These are phyloP conservation scores for Archegozetes longisetosus DNA, from an alignment of 1,140 invertebrate genomes.

Conservation along the genomic window DNA sequence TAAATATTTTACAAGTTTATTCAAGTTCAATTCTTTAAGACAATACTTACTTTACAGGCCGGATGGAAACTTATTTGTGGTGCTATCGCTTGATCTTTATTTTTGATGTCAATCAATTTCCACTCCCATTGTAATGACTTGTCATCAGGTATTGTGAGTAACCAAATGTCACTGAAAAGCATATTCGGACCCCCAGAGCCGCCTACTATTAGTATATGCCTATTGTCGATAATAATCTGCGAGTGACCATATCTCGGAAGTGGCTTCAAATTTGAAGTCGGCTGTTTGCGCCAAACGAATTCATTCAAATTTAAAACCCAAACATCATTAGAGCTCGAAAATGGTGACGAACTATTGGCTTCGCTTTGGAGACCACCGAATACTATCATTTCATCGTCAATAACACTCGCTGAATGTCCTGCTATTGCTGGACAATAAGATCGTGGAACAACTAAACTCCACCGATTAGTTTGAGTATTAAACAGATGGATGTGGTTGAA, in stretches of 20 bases:
- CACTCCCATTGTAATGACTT: slow-evolving; percentile 48
- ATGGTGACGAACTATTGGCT: slow-evolving; percentile 8
- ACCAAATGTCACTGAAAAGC: slow-evolving; percentile 51
- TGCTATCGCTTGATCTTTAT: slow-evolving; percentile 38
- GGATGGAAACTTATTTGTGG: slow-evolving; percentile 82
- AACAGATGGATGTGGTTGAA: slow-evolving; percentile 84
- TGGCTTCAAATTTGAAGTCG: slow-evolving; percentile 48
- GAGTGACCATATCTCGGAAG: slow-evolving; percentile 74
- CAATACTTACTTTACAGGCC: slow-evolving; percentile 55
- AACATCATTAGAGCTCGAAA: slow-evolving; percentile 59
- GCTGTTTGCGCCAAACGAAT: slow-evolving; percentile 55
- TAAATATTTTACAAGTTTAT: too few relatives aligned
- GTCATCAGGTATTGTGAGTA: slow-evolving; percentile 39
- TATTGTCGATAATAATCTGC: slow-evolving; percentile 45
- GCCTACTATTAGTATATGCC: slow-evolving; percentile 26
- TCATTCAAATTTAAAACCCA: slow-evolving; percentile 70
- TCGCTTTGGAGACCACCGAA: slow-evolving; percentile 42
- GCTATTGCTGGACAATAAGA: slow-evolving; percentile 41
- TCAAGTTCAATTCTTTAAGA: too few relatives aligned
- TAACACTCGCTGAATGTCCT: slow-evolving; percentile 73
- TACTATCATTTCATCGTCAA: slow-evolving; percentile 69
- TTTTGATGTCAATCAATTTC: slow-evolving; percentile 44
- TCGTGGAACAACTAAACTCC: slow-evolving; percentile 50
- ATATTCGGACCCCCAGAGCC: slow-evolving; percentile 16
- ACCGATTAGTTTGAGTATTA: slow-evolving; percentile 60